These are phyloP conservation scores for Luehdorfia chinensis DNA, from an alignment of 1,140 invertebrate genomes.

Conservation along the genomic window DNA sequence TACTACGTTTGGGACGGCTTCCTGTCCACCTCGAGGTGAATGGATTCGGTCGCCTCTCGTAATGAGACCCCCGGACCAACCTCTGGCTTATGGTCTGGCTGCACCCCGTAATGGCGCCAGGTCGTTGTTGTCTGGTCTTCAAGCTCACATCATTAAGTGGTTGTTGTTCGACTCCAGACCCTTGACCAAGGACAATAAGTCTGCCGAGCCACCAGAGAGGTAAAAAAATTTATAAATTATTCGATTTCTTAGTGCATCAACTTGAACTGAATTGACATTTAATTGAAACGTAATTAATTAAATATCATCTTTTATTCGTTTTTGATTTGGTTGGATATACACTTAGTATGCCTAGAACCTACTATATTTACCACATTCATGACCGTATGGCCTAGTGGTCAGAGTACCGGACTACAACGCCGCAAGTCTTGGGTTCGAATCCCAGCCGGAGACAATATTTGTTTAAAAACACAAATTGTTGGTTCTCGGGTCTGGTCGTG, in stretches of 20 bases:
- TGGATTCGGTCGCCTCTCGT: conserved; percentile 81
- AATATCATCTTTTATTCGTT: no score
- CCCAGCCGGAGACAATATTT: no score
- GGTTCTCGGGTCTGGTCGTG: no score
- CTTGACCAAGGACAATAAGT: conserved; percentile 68
- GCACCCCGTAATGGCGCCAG: conserved; percentile 81
- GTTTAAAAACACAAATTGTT: no score
- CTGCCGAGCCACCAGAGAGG: conserved; percentile 73
- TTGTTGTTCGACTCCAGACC: conserved; percentile 81
- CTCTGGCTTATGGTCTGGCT: conserved; percentile 78
- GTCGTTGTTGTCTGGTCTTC: conserved; percentile 81
- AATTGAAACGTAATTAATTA: no score
- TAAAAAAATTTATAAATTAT: conserved; percentile 41
- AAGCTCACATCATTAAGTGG: conserved; percentile 82
- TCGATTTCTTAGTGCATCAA: no score
- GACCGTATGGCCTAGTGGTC: no score
- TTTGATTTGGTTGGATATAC: no score
- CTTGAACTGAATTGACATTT: no score
- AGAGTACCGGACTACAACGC: no score
- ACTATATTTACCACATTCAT: no score
- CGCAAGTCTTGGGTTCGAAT: no score
- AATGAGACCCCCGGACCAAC: conserved; percentile 78
- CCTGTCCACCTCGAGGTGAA: conserved; percentile 79
- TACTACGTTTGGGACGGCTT: conserved; percentile 79
- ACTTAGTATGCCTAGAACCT: not conserved